Conservation (phyloP, 2,888 invertebrate genomes). For the Luperina testacea region DNA sequence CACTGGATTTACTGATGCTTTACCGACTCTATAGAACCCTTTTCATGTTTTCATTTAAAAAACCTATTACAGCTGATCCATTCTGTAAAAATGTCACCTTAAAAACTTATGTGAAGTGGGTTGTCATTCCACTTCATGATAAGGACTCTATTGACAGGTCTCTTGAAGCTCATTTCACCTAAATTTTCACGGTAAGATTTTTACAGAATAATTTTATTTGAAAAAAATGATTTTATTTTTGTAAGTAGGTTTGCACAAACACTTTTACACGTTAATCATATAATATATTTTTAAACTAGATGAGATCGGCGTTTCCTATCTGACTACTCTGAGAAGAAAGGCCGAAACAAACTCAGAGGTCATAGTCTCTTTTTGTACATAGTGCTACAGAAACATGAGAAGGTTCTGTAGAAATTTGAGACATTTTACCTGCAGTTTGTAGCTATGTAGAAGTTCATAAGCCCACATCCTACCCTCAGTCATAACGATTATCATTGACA, state of each 20-base stretch:
- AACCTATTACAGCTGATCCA: constrained; percentile 8
- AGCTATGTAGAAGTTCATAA: not conserved
- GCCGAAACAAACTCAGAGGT: too few species aligned
- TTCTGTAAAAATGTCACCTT: not conserved
- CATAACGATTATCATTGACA: constrained; percentile 26
- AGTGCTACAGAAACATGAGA: constrained; percentile 20
- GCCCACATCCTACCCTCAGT: not conserved
- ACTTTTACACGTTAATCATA: too few species aligned
- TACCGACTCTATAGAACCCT: constrained; percentile 25
- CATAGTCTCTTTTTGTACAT: too few species aligned
- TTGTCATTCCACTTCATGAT: not conserved
- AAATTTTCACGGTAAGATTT: not conserved
- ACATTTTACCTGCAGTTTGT: constrained; percentile 6
- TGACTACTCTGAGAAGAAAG: too few species aligned
- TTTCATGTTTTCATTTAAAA: constrained; percentile 34
- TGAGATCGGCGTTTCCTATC: too few species aligned
- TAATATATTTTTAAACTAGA: too few species aligned
- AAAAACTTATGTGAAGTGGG: not conserved
- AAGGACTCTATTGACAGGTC: not conserved
- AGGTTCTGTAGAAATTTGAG: constrained; percentile 5
- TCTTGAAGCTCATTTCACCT: too few species aligned
- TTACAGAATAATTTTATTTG: too few species aligned
- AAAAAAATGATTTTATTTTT: too few species aligned
- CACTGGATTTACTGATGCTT: constrained; percentile 34
- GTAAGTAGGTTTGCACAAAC: too few species aligned